A percentile compares a stretch with the other conserved stretches of the same genome.
Conservation (phyloP, 2,113 vertebrate species). For the Abramis brama region DNA sequence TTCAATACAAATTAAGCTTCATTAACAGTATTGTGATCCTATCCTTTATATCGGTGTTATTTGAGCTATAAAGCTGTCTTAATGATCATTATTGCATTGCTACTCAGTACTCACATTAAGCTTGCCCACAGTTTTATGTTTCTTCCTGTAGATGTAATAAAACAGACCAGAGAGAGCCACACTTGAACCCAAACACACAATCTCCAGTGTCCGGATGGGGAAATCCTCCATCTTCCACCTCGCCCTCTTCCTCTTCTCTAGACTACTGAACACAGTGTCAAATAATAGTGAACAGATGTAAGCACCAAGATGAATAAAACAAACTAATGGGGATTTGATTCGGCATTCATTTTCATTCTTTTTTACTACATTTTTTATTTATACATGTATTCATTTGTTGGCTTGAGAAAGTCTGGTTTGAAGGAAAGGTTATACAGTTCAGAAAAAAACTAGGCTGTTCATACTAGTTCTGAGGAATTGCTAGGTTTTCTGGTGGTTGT, state of each 20-base stretch:
- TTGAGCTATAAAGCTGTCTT: background rate
- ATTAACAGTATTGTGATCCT: background rate
- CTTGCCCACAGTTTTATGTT: constrained; percentile 68
- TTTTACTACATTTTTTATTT: background rate
- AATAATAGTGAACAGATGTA: constrained; percentile 33
- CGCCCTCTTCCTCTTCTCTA: constrained; percentile 12
- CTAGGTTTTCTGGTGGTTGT: background rate
- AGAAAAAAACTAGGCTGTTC: no score
- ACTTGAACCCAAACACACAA: constrained; percentile 80
- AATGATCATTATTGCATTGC: background rate
- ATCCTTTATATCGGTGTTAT: background rate
- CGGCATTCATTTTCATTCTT: background rate
- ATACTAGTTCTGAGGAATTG: background rate
- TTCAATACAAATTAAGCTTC: no score
- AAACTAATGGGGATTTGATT: background rate
- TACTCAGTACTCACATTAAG: constrained; percentile 78
- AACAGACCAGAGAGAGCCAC: constrained; percentile 80
- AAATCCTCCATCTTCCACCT: constrained; percentile 71
- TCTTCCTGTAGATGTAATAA: constrained; percentile 82
- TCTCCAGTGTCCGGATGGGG: constrained; percentile 67
- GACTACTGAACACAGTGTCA: constrained; percentile 11
- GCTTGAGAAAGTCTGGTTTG: background rate
- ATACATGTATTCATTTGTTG: background rate
- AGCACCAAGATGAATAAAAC: background rate
- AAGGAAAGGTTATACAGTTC: background rate